Conservation (phyloP, 2,113 vertebrate genomes). For the Phasianus colchicus region DNA sequence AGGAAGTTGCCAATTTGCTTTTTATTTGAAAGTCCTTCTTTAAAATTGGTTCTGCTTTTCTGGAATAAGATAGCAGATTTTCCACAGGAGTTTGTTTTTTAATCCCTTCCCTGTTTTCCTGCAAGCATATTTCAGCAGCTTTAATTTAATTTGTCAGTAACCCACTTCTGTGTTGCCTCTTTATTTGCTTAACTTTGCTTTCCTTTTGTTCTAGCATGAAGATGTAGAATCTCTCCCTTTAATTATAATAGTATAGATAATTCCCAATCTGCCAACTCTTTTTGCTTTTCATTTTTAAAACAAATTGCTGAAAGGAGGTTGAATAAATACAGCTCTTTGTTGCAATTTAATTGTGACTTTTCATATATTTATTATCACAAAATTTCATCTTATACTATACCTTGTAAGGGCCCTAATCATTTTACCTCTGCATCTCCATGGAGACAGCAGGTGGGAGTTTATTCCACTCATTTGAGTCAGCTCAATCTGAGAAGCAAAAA, state of each 20-base stretch:
- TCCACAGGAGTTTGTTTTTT: slow-evolving; percentile 54
- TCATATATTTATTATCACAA: background rate
- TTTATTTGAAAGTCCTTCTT: slow-evolving; percentile 52
- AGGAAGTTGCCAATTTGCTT: slow-evolving; percentile 53
- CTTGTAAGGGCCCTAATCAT: background rate
- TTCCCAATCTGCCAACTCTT: slow-evolving; percentile 6
- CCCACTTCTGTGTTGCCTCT: slow-evolving; percentile 36
- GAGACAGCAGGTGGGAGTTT: background rate
- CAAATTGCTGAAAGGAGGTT: background rate
- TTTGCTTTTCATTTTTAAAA: slow-evolving; percentile 13
- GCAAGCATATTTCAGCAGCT: slow-evolving; percentile 16
- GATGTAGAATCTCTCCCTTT: background rate
- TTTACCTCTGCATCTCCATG: background rate
- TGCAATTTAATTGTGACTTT: slow-evolving; percentile 10
- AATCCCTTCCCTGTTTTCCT: slow-evolving; percentile 41
- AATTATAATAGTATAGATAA: slow-evolving; percentile 40
- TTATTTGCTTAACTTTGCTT: slow-evolving; percentile 36
- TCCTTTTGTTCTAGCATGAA: background rate
- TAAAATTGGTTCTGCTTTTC: slow-evolving; percentile 51
- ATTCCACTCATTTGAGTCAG: background rate
- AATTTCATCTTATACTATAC: background rate
- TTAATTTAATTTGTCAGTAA: slow-evolving; percentile 56
- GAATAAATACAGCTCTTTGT: slow-evolving; percentile 10
- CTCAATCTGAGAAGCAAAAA: background rate
- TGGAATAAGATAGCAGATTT: slow-evolving; percentile 59